phyloP scores from a whole-genome alignment of 1,140 invertebrate genomes.

The Aphelenchoides besseyi region DNA sequence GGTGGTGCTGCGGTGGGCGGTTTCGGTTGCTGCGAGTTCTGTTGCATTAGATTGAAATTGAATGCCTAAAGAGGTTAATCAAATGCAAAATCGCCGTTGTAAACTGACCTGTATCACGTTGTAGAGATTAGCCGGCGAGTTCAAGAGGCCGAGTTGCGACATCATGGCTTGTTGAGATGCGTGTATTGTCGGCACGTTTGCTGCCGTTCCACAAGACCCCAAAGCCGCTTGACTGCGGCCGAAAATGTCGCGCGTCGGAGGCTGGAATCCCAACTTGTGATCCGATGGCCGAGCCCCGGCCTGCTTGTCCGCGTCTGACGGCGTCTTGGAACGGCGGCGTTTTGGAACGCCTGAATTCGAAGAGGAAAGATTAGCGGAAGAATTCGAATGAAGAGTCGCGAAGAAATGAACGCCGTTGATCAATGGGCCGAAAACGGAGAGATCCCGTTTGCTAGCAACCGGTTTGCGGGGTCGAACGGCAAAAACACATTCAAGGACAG shows the following conservation, averaged over 20 bases:
- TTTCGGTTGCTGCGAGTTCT: neutral
- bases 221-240: neutral
- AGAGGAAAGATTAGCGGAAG: too few relatives aligned
- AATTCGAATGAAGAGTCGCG: too few relatives aligned
- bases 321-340: too few relatives aligned
- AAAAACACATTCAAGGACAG: too few relatives aligned
- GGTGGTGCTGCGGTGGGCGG: neutral
- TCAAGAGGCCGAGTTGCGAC: slow-evolving; percentile 1
- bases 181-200: neutral
- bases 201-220: neutral
- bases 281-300: too few relatives aligned
- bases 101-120: slow-evolving; percentile 8
- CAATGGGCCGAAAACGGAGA: too few relatives aligned
- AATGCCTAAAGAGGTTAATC: neutral
- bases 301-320: too few relatives aligned
- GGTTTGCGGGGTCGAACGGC: too few relatives aligned
- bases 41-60: neutral
- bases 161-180: neutral
- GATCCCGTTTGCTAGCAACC: too few relatives aligned
- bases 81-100: neutral
- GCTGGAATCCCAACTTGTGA: neutral
- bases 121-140: neutral
- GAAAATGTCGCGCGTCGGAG: neutral
- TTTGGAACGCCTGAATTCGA: too few relatives aligned
- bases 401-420: too few relatives aligned